Evolutionary conservation across 2,888 invertebrate species (phyloP).

Genomic region (Anodontia alba): DNA sequence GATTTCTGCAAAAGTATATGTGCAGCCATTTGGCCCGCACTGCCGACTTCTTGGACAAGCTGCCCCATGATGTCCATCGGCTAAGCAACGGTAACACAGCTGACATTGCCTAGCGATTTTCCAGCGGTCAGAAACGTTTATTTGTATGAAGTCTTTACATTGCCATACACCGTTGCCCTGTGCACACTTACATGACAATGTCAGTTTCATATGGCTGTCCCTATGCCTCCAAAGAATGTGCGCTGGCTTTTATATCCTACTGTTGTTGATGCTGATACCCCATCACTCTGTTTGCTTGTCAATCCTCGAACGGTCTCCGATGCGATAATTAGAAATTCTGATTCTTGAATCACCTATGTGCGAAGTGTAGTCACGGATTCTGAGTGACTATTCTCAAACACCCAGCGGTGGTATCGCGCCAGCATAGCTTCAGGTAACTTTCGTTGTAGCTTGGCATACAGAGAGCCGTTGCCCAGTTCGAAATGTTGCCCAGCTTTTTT

Average conservation of each 20-base stretch:
- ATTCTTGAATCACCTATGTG: constrained; percentile 24
- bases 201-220: not conserved
- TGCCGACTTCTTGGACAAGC: constrained; percentile 7
- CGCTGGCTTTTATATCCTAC: not conserved
- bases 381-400: constrained; percentile 24
- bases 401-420: constrained; percentile 32
- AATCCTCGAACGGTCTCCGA: constrained; percentile 29
- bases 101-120: constrained; percentile 23
- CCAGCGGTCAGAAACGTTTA: constrained; percentile 24
- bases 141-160: constrained; percentile 16
- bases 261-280: not conserved
- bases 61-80: constrained; percentile 22
- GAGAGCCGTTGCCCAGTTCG: constrained; percentile 2
- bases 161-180: constrained; percentile 24
- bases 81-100: constrained; percentile 37
- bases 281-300: not conserved
- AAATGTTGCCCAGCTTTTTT: not conserved
- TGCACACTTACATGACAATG: constrained; percentile 24
- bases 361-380: constrained; percentile 19
- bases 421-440: constrained; percentile 40
- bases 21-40: constrained; percentile 28
- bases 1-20: constrained; percentile 24
- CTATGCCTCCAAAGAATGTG: constrained; percentile 7
- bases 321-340: constrained; percentile 24
- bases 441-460: constrained; percentile 20